Evolutionary conservation across 2,797 vertebrate species (phyloP).

Genomic region (Hapalemur alaotrensis): DNA sequence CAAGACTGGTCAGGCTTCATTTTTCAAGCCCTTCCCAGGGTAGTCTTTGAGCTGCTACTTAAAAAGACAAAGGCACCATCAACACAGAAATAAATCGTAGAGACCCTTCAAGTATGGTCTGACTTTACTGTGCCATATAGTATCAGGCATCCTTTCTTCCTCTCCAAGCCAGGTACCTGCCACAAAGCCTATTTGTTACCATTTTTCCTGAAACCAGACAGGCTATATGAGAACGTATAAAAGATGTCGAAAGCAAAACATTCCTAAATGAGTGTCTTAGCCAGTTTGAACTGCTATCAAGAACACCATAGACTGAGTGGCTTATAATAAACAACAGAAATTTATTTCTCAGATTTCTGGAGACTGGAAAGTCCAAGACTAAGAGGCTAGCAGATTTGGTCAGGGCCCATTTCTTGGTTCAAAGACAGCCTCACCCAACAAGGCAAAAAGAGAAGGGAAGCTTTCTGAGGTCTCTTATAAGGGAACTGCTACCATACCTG

Average conservation of each 20-base stretch:
- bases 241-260: slow-evolving; percentile 23
- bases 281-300: not conserved
- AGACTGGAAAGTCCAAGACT: not conserved
- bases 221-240: not conserved
- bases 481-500: too few relatives aligned
- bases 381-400: not conserved
- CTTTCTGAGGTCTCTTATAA: too few relatives aligned
- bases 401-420: not conserved
- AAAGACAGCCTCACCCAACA: too few relatives aligned
- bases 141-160: not conserved
- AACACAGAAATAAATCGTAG: not conserved
- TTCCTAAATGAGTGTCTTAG: not conserved
- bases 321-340: not conserved
- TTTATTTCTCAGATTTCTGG: not conserved
- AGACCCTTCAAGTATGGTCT: not conserved
- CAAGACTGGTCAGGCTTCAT: not conserved
- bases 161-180: not conserved
- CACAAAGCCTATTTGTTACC: not conserved
- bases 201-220: not conserved
- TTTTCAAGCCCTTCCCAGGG: not conserved
- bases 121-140: not conserved
- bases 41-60: not conserved
- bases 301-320: not conserved
- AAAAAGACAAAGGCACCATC: not conserved
- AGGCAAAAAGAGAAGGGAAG: not conserved